Evolutionary conservation across 2,888 invertebrate genomes (phyloP), one percentile per base, ranked within the genome.

Genomic region (Agonum fuliginosum): DNA sequence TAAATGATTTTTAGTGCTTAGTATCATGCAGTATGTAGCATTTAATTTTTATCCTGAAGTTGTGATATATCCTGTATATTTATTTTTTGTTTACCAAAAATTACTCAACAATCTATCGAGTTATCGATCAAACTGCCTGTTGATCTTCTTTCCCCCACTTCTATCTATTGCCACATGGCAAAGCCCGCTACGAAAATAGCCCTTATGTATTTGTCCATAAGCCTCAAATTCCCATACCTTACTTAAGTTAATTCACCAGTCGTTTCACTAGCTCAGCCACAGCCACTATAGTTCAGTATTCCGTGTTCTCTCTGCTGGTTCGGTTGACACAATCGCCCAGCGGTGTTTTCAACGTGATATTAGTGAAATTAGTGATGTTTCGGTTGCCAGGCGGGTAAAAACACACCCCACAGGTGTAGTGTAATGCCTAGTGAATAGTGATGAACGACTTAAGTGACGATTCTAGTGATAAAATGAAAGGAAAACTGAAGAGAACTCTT

Each of bases 381-480:
- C 46, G 10, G 3, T 46, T 6, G 2, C 8, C 17, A 2, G 46
- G 46, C 14, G 46, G 14, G 4, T 46, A 17, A 46, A 17, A n/a
- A n/a, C n/a, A n/a, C n/a, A n/a, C n/a, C n/a, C n/a, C n/a, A n/a
- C n/a, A n/a, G n/a, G 6, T 12, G 6, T 54, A 54, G 22, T 24
- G 54, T 12, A 54, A 54, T 46, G 46, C 17, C 14, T 46, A 17
- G 46, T 17, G 4, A 3, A 46, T 46, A 46, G 54, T 54, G 27
- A 54, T 54, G 54, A 12, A 54, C 54, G 54, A 54, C n/a, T n/a
- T 12, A 10, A 27, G 54, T 54, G 48, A 48, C 8, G 19, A n/a
- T n/a, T n/a, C n/a, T n/a, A n/a, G 30, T 30, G 30, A 22, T n/a
- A 71, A 71, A 54, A 75, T 75, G 74, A 75, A 37, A 24, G 43